Evolutionary conservation across 2,888 invertebrate species (phyloP), one percentile per base, ranked within the genome.

Genomic region (Acronicta aceris): DNA sequence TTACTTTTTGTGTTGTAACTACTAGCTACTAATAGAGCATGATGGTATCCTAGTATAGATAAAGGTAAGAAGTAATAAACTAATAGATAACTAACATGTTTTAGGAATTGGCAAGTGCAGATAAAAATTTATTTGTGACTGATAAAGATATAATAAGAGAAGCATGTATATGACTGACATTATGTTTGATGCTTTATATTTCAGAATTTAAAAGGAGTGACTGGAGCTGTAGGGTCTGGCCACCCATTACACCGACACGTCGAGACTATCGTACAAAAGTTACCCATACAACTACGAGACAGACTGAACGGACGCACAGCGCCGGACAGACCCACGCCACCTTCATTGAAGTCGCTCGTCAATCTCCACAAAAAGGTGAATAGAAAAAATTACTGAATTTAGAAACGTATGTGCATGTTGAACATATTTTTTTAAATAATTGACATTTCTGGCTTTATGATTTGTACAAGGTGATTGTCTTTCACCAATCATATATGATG

Each of bases 181-280:
- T 33, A 12, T 33, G 10, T 33, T 10, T 33, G 33, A 33, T 1
- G 7, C 36, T 6, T 38, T 38, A 12, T 12, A n/a, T 21, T 58
- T n/a, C 46, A 98, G 97, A 98, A 98, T 62, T 93, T 99, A 45
- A 97, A 98, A 89, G 96, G 97, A 49, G 96, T 98, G 33, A 96
- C 97, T 51, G 95, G 97, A 52, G 96, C 97, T 0, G 96, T 99
- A 43, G 96, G 96, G 16, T 95, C 96, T 0, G 96, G 96, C 6
- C 97, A 98, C 89, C 96, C 97, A 0, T 92, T 98, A 42, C 96
- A 98, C 64, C 95, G 95, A 12, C 96, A 97, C 86, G 96, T 99
- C 63, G 99, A 99, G 83, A 98, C 97, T 0, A 98, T 99, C 81
- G 93, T 98, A 54, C 96, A 97, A 81, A 98, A 98, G 93, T 96